phyloP scores from a whole-genome alignment of 2,888 invertebrate genomes.

The Philaethria dido region DNA sequence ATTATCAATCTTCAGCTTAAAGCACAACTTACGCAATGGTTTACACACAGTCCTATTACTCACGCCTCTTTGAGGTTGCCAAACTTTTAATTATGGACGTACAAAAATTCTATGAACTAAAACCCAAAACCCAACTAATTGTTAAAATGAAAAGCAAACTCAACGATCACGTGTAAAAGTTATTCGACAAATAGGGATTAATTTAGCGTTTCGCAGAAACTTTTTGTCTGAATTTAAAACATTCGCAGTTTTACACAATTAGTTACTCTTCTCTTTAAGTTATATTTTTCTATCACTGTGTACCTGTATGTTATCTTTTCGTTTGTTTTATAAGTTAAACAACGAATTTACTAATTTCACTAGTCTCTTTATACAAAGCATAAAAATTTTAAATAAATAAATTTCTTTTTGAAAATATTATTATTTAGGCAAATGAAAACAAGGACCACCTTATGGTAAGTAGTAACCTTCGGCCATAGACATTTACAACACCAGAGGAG shows the following conservation, averaged over 20 bases:
- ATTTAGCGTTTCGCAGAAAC: slow-evolving; percentile 34
- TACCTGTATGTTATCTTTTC: background rate
- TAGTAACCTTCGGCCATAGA: too few relatives aligned
- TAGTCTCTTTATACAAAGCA: background rate
- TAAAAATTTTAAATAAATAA: too few relatives aligned
- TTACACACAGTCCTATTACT: slow-evolving; percentile 17
- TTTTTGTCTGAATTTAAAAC: slow-evolving; percentile 27
- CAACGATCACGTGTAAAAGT: slow-evolving; percentile 42
- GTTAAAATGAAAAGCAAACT: slow-evolving; percentile 40
- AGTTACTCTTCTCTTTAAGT: background rate
- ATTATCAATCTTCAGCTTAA: background rate
- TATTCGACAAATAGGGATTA: slow-evolving; percentile 40
- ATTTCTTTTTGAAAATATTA: too few relatives aligned
- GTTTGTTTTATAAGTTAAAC: background rate
- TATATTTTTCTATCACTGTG: background rate
- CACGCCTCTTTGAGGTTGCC: slow-evolving; percentile 23
- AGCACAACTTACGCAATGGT: slow-evolving; percentile 11
- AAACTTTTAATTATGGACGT: slow-evolving; percentile 40
- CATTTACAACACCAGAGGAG: too few relatives aligned
- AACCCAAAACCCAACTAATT: slow-evolving; percentile 37
- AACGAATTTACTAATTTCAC: background rate
- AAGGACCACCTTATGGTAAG: too few relatives aligned
- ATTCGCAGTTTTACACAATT: slow-evolving; percentile 11
- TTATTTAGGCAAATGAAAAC: too few relatives aligned
- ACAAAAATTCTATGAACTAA: slow-evolving; percentile 34